Evolutionary conservation across 1,140 invertebrate species (phyloP).

Genomic region (Agrypnia vestita): DNA sequence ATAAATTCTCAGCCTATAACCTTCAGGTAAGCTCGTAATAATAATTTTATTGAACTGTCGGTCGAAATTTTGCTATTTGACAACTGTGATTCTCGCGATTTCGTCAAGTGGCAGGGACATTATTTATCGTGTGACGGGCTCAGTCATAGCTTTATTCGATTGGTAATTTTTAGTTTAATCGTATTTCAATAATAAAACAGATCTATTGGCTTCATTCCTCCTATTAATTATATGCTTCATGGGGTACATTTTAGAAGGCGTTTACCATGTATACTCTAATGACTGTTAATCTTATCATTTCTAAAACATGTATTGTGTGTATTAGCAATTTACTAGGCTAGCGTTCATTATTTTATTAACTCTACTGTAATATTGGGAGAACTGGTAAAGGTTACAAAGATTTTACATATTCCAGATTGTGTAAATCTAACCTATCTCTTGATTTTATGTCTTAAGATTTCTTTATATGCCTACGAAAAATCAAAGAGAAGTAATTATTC

Average conservation of each 20-base stretch:
- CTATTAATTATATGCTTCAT: background rate
- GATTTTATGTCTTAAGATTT: too few species aligned
- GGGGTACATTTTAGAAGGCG: constrained; percentile 33
- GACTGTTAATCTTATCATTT: constrained; percentile 38
- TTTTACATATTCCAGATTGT: background rate
- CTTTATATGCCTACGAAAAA: too few species aligned
- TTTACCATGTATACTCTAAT: constrained; percentile 29
- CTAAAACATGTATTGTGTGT: background rate
- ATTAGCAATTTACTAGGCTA: background rate
- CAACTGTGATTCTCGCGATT: constrained; percentile 41
- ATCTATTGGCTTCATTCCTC: background rate
- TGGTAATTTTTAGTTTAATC: background rate
- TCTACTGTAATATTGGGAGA: background rate
- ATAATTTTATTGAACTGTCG: constrained; percentile 37
- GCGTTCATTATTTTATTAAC: background rate
- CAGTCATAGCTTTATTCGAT: constrained; percentile 2
- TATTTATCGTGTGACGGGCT: constrained; percentile 13
- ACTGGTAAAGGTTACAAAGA: background rate
- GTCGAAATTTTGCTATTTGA: constrained; percentile 42
- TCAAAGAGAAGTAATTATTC: too few species aligned
- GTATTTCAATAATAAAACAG: background rate
- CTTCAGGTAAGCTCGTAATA: constrained; percentile 40
- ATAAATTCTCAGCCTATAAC: constrained; percentile 20
- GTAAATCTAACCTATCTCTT: constrained; percentile 14
- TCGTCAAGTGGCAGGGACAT: background rate